These are phyloP conservation scores for Apogon talboti DNA, from an alignment of 2,797 vertebrate genomes.

Conservation along the genomic window DNA sequence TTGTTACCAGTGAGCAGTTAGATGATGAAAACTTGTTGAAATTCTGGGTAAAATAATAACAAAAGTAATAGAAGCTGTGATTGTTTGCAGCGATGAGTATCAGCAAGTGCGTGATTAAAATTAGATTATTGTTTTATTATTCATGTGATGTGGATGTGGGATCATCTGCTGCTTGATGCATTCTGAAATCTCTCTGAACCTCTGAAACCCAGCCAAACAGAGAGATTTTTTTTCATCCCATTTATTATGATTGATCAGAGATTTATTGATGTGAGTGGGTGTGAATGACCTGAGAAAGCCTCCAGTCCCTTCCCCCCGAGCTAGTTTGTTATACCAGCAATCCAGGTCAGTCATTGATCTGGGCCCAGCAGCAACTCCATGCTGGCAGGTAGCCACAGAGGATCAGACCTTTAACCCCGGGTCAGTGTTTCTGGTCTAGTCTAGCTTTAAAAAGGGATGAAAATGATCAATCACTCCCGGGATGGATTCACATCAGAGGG, in stretches of 20 bases:
- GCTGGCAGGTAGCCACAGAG: conserved; percentile 39
- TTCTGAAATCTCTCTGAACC: background rate
- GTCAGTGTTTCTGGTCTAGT: conserved; percentile 45
- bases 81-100: too few relatives aligned
- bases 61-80: too few relatives aligned
- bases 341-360: conserved; percentile 63
- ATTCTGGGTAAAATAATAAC: too few relatives aligned
- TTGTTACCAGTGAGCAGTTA: too few relatives aligned
- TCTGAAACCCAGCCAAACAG: background rate
- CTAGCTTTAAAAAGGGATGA: conserved; percentile 53
- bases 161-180: background rate
- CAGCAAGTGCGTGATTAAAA: too few relatives aligned
- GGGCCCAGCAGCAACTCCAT: conserved; percentile 9
- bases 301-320: conserved; percentile 14
- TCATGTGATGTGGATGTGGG: background rate
- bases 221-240: conserved; percentile 2
- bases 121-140: background rate
- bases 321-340: conserved; percentile 48
- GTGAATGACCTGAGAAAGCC: conserved; percentile 1
- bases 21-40: too few relatives aligned
- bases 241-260: conserved; percentile 31
- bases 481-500: conserved; percentile 43
- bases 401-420: conserved; percentile 53
- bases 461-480: conserved; percentile 55
- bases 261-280: conserved; percentile 24